Base-by-base conservation (phyloP, 2,113 vertebrate genomes). In the Hylia prasina region DNA sequence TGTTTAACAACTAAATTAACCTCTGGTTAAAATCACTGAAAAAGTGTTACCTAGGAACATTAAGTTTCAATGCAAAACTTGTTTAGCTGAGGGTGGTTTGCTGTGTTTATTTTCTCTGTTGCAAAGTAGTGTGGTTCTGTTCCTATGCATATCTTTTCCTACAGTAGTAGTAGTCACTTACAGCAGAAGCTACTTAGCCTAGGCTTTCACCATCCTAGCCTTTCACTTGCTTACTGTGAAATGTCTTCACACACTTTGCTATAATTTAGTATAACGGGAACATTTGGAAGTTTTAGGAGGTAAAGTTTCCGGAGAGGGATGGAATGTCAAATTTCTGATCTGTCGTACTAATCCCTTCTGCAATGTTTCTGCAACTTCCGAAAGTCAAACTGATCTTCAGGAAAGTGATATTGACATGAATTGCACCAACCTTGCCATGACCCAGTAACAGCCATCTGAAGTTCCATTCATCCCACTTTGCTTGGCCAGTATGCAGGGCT, bases 1-100 rank as follows among this genome's bases (percentile, higher is more conserved):
- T 93, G 11, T 72, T 82, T 95, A 95, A 94, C 79, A 73, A 50
- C 40, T 50, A n/a, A 83, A 87, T 95, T 95, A 96, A 76, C 60
- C 54, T 72, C 77, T 56, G 51, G 57, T 95, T 68, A n/a, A 75
- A 91, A 90, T 82, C 77, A n/a, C 51, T 28, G 33, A 33, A 31
- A 51, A 73, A 47, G 14, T 39, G 11, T 81, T 93, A 56, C 51
- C 25, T 44, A n/a, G n/a, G 56, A 87, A n/a, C 27, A 27, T 39
- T 10, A 61, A 22, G 11, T 87, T 82, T 82, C 40, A 72, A 0
- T 61, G 33, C 39, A 72, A 83, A 63, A n/a, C 27, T 75, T 84
- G 30, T 77, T 80, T 64, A 48, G 56, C 56, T 96, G 60, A 27
- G 40, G 18, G 12, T 83, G 20, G 71, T 92, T 72, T 81, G 40